These are phyloP conservation scores for Syrrhaptes paradoxus DNA, from an alignment of 2,113 vertebrate genomes.

Conservation along the genomic window DNA sequence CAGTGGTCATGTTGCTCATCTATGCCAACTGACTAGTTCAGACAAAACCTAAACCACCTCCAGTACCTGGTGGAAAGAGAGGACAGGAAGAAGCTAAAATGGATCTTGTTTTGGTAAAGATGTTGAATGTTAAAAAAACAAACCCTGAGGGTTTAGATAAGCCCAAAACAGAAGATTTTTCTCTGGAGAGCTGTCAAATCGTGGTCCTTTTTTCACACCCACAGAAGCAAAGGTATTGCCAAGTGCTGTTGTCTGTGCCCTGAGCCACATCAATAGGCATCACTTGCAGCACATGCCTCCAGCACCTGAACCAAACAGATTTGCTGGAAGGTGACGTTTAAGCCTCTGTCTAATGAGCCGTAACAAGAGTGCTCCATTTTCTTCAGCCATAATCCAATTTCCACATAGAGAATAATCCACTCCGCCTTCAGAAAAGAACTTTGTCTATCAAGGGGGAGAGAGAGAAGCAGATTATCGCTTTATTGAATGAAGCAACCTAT, in stretches of 20 bases:
- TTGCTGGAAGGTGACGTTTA: not conserved
- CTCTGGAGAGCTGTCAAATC: not conserved
- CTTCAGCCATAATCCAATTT: constrained; percentile 55
- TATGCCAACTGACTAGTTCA: not conserved
- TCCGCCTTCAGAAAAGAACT: not conserved
- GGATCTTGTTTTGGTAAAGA: not conserved
- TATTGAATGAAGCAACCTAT: constrained; percentile 3
- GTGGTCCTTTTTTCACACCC: not conserved
- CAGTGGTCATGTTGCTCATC: not conserved
- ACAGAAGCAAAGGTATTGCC: not conserved
- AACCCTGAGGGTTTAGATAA: not conserved
- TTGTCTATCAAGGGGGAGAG: constrained; percentile 8
- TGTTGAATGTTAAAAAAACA: not conserved
- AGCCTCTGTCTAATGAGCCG: not conserved
- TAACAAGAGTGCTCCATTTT: constrained; percentile 24
- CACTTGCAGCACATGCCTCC: rapidly evolving
- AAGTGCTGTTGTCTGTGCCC: not conserved
- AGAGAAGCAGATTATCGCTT: constrained; percentile 22
- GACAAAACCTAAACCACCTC: not conserved
- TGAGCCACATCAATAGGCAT: not conserved
- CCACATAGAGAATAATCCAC: constrained; percentile 42
- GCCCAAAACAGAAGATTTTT: not conserved
- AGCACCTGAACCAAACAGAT: not conserved
- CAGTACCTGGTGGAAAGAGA: not conserved
- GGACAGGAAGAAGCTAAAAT: not conserved